These are phyloP conservation scores for Chorisops tibialis DNA, from an alignment of 2,888 invertebrate species.

Conservation along the genomic window DNA sequence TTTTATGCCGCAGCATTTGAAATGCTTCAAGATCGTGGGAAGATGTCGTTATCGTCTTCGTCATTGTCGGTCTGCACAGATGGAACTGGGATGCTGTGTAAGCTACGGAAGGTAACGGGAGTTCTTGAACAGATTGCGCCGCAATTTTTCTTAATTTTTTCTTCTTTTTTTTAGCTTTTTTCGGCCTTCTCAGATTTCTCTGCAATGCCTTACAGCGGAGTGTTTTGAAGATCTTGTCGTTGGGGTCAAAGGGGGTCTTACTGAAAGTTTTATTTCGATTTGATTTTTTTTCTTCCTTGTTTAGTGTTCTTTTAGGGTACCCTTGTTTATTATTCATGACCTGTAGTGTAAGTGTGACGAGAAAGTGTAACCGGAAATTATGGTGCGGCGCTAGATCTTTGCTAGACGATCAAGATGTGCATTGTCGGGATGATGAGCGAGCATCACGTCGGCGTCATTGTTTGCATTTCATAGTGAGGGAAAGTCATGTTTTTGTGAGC, in stretches of 20 bases:
- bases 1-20: background rate
- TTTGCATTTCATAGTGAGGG: background rate
- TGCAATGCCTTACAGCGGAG: background rate
- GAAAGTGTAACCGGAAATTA: constrained; percentile 8
- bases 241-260: background rate
- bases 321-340: background rate
- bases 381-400: constrained; percentile 1
- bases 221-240: background rate
- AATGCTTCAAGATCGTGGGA: background rate
- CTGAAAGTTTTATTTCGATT: background rate
- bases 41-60: background rate
- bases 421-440: background rate
- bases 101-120: background rate
- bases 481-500: background rate
- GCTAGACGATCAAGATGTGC: background rate
- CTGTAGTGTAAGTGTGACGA: background rate
- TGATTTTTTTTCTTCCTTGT: background rate
- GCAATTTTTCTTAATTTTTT: background rate
- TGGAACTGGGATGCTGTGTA: background rate
- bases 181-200: background rate
- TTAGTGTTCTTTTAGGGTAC: background rate
- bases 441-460: background rate
- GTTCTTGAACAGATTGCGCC: background rate
- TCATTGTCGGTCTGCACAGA: background rate
- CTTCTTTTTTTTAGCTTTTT: too few species aligned